Percentiles rank a stretch among this genome's conserved stretches.
These are phyloP conservation scores for Hippocampus guttulatus DNA, from an alignment of 2,113 vertebrate genomes.

Conservation along the genomic window DNA sequence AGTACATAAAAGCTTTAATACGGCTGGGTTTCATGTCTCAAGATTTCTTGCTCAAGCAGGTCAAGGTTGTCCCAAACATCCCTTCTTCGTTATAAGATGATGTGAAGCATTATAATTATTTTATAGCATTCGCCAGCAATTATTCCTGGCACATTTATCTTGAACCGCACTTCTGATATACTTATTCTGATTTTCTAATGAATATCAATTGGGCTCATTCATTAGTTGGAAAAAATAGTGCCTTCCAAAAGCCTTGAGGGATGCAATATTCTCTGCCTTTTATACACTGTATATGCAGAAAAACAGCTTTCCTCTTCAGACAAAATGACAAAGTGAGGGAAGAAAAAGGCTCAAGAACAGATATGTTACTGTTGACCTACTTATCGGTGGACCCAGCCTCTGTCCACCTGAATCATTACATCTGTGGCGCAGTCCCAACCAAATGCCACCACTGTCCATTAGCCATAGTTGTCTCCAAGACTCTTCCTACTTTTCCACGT, in stretches of 20 bases:
- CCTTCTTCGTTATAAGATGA: constrained; percentile 17
- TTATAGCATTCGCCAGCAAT: constrained; percentile 24
- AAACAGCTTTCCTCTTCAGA: constrained; percentile 23
- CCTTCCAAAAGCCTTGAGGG: not conserved
- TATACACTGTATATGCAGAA: not conserved
- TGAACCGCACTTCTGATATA: constrained; percentile 26
- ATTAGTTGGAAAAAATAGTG: constrained; percentile 25
- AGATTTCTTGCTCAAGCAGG: constrained; percentile 6
- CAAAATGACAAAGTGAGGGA: constrained; percentile 6
- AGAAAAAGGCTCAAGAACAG: constrained; percentile 2
- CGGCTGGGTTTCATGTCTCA: constrained; percentile 15
- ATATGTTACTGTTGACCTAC: constrained; percentile 54
- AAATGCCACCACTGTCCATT: constrained; percentile 55
- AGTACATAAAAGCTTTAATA: constrained; percentile 7
- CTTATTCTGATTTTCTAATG: constrained; percentile 29
- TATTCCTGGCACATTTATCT: constrained; percentile 27
- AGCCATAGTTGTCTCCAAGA: constrained; percentile 65
- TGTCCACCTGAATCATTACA: constrained; percentile 50
- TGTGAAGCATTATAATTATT: constrained; percentile 34
- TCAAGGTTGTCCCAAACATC: constrained; percentile 8
- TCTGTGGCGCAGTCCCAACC: constrained; percentile 51
- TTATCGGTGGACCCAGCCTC: constrained; percentile 56
- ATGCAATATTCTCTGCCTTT: constrained; percentile 2
- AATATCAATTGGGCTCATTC: constrained; percentile 38
- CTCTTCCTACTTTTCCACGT: constrained; percentile 53